phyloP scores from a whole-genome alignment of 2,797 vertebrate species.

The Hippoglossus hippoglossus region DNA sequence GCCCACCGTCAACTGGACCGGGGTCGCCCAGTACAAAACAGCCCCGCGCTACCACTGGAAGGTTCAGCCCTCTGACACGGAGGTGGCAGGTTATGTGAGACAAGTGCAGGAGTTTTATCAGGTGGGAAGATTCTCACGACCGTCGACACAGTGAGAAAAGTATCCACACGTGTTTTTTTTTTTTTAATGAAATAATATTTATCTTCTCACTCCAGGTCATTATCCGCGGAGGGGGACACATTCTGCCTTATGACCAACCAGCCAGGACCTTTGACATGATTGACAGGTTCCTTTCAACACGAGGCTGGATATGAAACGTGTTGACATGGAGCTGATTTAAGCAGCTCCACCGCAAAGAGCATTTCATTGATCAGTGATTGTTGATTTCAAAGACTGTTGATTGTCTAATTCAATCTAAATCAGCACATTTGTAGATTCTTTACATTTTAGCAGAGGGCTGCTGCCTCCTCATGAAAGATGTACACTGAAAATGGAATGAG shows the following conservation, averaged over 20 bases:
- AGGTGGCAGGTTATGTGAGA: constrained; percentile 90
- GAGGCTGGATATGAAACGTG: constrained; percentile 62
- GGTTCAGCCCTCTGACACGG: constrained; percentile 84
- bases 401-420: constrained; percentile 31
- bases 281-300: constrained; percentile 88
- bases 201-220: constrained; percentile 80
- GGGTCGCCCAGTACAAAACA: constrained; percentile 79
- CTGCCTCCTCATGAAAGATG: neutral
- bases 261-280: constrained; percentile 89
- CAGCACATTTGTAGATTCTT: neutral
- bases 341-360: neutral
- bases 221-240: constrained; percentile 88
- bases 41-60: constrained; percentile 86
- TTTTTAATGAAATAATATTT: neutral
- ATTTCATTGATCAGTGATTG: constrained; percentile 2
- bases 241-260: constrained; percentile 89
- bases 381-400: constrained; percentile 43
- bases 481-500: constrained; percentile 9
- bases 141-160: rapidly evolving
- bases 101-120: constrained; percentile 88
- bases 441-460: constrained; percentile 1
- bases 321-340: neutral
- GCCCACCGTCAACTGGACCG: constrained; percentile 86
- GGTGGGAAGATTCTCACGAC: constrained; percentile 72
- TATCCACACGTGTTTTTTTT: no score